Evolutionary conservation across 2,797 vertebrate genomes (phyloP).

Genomic region (Lutra lutra): DNA sequence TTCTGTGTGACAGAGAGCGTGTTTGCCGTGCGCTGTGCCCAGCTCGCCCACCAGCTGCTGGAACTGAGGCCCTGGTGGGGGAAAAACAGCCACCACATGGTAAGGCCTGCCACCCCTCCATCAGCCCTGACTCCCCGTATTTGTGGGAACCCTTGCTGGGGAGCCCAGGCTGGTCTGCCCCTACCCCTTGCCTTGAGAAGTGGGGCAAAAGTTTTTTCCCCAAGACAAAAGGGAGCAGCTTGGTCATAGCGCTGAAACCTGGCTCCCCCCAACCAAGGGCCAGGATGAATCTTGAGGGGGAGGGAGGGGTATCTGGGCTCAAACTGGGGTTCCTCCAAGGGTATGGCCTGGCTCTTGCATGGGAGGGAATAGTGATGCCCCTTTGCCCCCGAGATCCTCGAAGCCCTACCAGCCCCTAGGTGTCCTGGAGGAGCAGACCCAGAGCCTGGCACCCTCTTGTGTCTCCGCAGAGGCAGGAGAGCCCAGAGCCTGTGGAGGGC

Average conservation of each 20-base stretch:
- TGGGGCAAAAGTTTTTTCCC: not conserved
- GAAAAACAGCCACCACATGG: constrained; percentile 62
- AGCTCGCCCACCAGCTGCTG: constrained; percentile 87
- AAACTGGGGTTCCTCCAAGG: not conserved
- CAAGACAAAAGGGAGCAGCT: not conserved
- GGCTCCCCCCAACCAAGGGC: not conserved
- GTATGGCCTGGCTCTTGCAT: not conserved
- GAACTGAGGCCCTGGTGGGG: constrained; percentile 87
- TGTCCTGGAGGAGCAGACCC: not conserved
- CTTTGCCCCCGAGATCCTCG: not conserved
- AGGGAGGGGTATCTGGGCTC: not conserved
- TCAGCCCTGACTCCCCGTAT: not conserved
- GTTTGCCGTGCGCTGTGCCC: constrained; percentile 90
- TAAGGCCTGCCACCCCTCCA: not conserved
- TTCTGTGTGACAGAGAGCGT: constrained; percentile 87
- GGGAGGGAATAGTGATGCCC: not conserved
- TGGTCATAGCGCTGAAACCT: not conserved
- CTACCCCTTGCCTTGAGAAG: not conserved
- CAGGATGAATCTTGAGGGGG: not conserved
- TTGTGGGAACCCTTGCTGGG: not conserved
- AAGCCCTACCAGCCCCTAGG: not conserved
- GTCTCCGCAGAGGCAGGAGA: constrained; percentile 44
- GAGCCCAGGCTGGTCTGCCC: not conserved
- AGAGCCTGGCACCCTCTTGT: constrained; percentile 4
- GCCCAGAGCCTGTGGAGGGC: not conserved